Evolutionary conservation across 2,888 invertebrate species (phyloP), one percentile per base, ranked within the genome.

Genomic region (Euproctis similis): DNA sequence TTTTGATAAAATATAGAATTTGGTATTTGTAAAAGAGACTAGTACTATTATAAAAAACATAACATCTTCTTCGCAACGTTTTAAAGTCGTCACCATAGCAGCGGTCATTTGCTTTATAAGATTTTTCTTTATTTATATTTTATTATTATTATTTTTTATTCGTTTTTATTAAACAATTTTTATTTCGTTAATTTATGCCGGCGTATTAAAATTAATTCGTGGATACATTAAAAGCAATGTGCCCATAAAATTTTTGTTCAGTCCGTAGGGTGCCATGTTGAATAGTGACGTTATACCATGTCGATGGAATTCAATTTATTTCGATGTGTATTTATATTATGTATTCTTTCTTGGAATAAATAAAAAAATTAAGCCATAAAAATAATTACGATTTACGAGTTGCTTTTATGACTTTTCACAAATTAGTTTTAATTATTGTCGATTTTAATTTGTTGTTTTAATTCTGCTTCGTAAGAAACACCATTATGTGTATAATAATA

Each of bases 191-290:
- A 53, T 53, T 48, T 53, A 53, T 48, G 33, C 40, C 31, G 41
- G 39, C 31, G 42, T 44, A 53, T 45, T n/a, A 51, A 53, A 53
- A 42, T 40, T 40, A 27, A 34, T 34, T 42, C 35, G 45, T 42
- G 46, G 45, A 36, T 39, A 50, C 52, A 51, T 48, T 51, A 49
- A 70, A 66, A 66, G 52, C 51, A 43, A 50, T 53, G 52, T 39
- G 53, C 46, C 55, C 61, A 59, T 65, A 67, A 64, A 63, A 58
- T 52, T 56, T 64, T 63, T 60, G 61, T 60, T 56, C 53, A 55
- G 50, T 26, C 62, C 38, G 47, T 54, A 50, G 64, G 59, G 59
- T 49, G 62, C 51, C 58, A 41, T 36, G 52, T 36, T 45, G 36
- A 40, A 44, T 60, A 70, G 70, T 58, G 66, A 46, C 42, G 68